Conservation (phyloP, 2,113 vertebrate species). For the Psilopsiagon aymara region DNA sequence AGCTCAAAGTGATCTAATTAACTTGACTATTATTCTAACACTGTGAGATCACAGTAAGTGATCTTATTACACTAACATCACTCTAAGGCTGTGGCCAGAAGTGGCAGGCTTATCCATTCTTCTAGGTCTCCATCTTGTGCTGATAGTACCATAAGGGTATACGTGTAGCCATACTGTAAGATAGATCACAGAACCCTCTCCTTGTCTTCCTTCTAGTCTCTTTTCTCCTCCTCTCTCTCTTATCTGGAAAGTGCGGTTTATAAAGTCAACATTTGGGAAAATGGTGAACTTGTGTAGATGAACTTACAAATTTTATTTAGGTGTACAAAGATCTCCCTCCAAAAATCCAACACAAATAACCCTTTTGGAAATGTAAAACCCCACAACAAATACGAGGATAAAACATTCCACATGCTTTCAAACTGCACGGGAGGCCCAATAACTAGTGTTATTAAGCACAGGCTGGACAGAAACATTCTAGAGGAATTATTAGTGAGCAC, state of each 20-base stretch:
- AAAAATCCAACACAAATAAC: not conserved
- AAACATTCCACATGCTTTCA: not conserved
- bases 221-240: not conserved
- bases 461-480: not conserved
- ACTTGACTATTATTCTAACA: not conserved
- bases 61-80: not conserved
- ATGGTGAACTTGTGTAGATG: not conserved
- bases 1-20: not conserved
- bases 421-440: not conserved
- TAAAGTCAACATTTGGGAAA: not conserved
- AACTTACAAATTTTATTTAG: not conserved
- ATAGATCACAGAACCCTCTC: not conserved
- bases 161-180: not conserved
- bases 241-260: not conserved
- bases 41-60: not conserved
- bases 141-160: not conserved
- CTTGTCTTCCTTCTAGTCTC: not conserved
- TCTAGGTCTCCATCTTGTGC: not conserved
- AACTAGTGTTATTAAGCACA: not conserved
- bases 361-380: not conserved
- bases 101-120: not conserved
- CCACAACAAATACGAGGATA: not conserved
- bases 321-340: not conserved
- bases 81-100: not conserved
- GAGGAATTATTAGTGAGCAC: not conserved